phyloP scores from a whole-genome alignment of 2,797 vertebrate genomes.

The Merluccius polli region DNA sequence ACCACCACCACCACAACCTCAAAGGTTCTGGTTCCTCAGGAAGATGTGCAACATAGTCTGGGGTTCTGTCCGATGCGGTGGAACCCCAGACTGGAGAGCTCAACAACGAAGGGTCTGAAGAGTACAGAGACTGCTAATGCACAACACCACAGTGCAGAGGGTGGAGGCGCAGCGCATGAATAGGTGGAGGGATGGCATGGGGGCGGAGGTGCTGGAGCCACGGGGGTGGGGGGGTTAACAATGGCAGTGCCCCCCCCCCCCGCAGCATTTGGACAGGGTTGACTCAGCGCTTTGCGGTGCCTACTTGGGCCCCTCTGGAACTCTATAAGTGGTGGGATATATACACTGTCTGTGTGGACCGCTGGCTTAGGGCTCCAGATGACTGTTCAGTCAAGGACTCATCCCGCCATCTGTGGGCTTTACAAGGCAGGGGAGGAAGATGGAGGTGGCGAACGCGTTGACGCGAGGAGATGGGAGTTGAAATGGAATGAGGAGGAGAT shows the following conservation, averaged over 20 bases:
- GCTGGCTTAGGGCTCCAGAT: conserved; percentile 56
- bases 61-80: background rate
- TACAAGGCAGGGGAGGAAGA: conserved; percentile 14
- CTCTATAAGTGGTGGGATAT: conserved; percentile 53
- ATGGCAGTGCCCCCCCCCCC: conserved; percentile 9
- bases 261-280: conserved; percentile 20
- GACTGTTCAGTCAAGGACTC: conserved; percentile 62
- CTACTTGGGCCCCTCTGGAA: conserved; percentile 44
- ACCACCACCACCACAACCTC: background rate
- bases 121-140: too few species aligned
- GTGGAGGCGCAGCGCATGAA: too few species aligned
- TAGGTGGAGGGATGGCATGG: background rate
- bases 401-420: conserved; percentile 64
- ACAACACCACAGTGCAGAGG: too few species aligned
- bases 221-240: conserved; percentile 43
- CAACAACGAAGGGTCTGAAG: background rate
- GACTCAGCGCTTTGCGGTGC: conserved; percentile 23
- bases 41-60: background rate
- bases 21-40: background rate
- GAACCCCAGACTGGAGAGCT: conserved; percentile 25
- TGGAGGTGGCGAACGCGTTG: background rate
- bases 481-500: background rate
- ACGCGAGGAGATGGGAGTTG: conserved; percentile 23
- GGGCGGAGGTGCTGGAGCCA: background rate
- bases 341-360: conserved; percentile 64